Evolutionary conservation across 2,113 vertebrate genomes (phyloP), one percentile per base, ranked within the genome.

Genomic region (Pygoscelis antarcticus): DNA sequence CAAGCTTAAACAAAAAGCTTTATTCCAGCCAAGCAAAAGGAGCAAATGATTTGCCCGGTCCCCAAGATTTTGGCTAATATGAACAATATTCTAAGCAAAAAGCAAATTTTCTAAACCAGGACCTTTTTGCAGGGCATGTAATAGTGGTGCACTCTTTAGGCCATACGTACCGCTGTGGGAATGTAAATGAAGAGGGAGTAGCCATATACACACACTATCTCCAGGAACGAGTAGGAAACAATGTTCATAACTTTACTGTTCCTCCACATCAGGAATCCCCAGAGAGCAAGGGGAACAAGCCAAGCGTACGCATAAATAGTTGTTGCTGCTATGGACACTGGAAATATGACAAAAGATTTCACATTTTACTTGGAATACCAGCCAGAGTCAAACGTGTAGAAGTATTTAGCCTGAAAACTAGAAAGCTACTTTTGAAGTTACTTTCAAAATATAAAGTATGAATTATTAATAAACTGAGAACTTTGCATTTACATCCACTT

Each of bases 151-250:
- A 2, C 27, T 49, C 70, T 16, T 66, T 1, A 47, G 57, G 64
- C 52, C 66, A 38, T 61, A 98, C 99, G 77, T 98, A 99, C 99
- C 90, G 99, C 99, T 15, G 99, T 99, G 91, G 99, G 99, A 82
- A 99, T 99, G 95, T 99, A 99, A 93, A 99, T 95, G 60, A 99
- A 99, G 83, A 99, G 99, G 2, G 99, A 99, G 94, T 99, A 99
- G 91, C 99, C 99, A 3, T 99, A 99, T 3, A 99, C 99, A 76
- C 99, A 99, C 86, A 99, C 98, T 3, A 99, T 99, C 98, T 99
- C 99, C 98, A 99, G 98, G 88, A 99, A 99, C 0, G 99, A 99
- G 87, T 99, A 99, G 49, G 99, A 99, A 76, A 99, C 99, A 34
- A 99, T 98, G 97, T 97, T 99, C 98, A 99, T 98, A 52, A 99